phyloP scores from a whole-genome alignment of 2,113 vertebrate genomes.

The Phycodurus eques region DNA sequence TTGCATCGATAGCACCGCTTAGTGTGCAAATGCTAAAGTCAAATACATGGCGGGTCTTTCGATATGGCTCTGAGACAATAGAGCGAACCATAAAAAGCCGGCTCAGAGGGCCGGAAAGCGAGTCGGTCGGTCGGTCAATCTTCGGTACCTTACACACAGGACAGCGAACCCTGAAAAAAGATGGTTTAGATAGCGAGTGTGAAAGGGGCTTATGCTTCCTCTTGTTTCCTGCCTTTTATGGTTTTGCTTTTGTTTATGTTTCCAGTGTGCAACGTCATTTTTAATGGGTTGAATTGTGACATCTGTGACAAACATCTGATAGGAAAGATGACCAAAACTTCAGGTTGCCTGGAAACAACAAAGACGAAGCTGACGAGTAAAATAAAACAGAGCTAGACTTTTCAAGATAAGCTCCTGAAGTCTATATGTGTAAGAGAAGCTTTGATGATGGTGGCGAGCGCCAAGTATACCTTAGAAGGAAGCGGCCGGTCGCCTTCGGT shows the following conservation, averaged over 20 bases:
- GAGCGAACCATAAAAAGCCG: no score
- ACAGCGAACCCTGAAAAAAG: not conserved
- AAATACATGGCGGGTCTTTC: no score
- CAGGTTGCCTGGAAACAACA: not conserved
- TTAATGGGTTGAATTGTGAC: slow-evolving; percentile 1
- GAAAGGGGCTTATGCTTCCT: not conserved
- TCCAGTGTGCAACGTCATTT: slow-evolving; percentile 1
- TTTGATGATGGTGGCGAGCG: not conserved
- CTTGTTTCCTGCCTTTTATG: slow-evolving; percentile 1
- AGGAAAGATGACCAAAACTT: not conserved
- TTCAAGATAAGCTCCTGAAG: not conserved
- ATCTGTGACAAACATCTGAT: slow-evolving; percentile 4
- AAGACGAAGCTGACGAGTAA: not conserved
- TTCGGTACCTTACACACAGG: not conserved
- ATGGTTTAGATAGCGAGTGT: not conserved
- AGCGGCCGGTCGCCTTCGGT: slow-evolving; percentile 90
- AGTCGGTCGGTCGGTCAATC: no score
- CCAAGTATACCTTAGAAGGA: slow-evolving; percentile 77
- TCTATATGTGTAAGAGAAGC: not conserved
- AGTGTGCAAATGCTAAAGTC: no score
- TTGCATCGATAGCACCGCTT: no score
- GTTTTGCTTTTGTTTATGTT: not conserved
- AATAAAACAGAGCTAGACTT: not conserved
- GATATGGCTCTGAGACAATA: no score
- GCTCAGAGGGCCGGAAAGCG: no score